Conservation (phyloP, 2,113 vertebrate species). For the Sceloporus tristichus region DNA sequence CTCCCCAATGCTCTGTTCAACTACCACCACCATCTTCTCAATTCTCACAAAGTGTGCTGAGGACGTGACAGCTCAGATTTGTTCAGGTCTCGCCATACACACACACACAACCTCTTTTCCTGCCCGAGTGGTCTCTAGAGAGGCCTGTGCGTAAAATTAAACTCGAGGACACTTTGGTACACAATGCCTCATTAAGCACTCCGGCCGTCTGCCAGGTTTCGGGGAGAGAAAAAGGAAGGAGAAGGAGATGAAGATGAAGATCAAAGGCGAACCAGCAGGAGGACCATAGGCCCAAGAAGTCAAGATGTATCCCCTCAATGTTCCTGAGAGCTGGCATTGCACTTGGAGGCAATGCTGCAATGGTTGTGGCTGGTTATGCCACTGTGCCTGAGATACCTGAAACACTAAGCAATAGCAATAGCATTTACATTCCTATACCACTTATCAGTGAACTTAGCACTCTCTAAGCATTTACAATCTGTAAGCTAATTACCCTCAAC, state of each 20-base stretch:
- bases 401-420: neutral
- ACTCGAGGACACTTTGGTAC: neutral
- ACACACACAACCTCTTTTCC: neutral
- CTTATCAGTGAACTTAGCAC: too few relatives aligned
- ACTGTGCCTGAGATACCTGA: neutral
- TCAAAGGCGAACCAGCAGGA: neutral
- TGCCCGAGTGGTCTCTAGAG: neutral
- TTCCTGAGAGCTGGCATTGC: neutral
- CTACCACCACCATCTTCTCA: neutral
- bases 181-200: neutral
- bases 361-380: neutral
- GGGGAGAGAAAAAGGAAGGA: neutral
- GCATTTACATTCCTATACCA: too few relatives aligned
- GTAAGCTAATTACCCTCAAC: too few relatives aligned
- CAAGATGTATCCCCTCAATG: neutral
- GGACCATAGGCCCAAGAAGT: neutral
- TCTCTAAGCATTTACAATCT: too few relatives aligned
- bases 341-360: neutral
- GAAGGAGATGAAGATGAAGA: too few relatives aligned
- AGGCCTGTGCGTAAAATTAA: neutral
- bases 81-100: neutral
- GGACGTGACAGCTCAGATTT: neutral
- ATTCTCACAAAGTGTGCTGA: neutral
- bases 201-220: neutral
- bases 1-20: neutral